Evolutionary conservation across 2,888 invertebrate species (phyloP), one percentile per base, ranked within the genome.

Genomic region (Temnothorax unifasciatus): DNA sequence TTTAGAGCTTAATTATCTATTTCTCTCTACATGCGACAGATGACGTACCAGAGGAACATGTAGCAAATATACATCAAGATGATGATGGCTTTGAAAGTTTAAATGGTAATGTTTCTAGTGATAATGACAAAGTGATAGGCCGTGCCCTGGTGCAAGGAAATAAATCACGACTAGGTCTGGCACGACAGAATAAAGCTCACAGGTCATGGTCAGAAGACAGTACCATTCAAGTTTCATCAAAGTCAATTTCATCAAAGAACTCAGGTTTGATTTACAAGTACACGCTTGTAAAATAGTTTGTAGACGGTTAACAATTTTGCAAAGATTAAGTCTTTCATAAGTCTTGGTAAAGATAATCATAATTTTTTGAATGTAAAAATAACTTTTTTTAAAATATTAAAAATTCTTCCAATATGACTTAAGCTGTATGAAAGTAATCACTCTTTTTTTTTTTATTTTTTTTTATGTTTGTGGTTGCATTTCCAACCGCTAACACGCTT

Each of bases 31-130:
- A 25, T 85, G 4, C 82, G 69, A 74, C 71, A 92, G 92, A 88
- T 84, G 66, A 92, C 75, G 85, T 85, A 77, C 88, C 87, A 75
- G 88, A 73, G 82, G 90, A 91, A 88, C 92, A 89, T 90, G 83
- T 82, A 68, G 91, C 86, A 83, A 91, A 91, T 71, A 90, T 94
- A 34, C 95, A 95, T 86, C 95, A 94, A 96, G 97, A 93, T 87
- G 98, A 98, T 92, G 98, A 98, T 93, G 98, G 98, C 18, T 98
- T 98, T 92, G 98, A 98, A 95, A 98, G 98, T 94, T 96, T 98
- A 11, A 98, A 97, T 91, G 97, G 97, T 13, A 97, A 97, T 93
- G 97, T 97, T 88, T 97, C 97, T 0, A 96, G 97, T 92, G 96
- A 96, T 77, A 97, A 97, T 92, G 96, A 96, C 63, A 91, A 84